Evolutionary conservation across 2,113 vertebrate genomes (phyloP).

Genomic region (Saimiri boliviensis): DNA sequence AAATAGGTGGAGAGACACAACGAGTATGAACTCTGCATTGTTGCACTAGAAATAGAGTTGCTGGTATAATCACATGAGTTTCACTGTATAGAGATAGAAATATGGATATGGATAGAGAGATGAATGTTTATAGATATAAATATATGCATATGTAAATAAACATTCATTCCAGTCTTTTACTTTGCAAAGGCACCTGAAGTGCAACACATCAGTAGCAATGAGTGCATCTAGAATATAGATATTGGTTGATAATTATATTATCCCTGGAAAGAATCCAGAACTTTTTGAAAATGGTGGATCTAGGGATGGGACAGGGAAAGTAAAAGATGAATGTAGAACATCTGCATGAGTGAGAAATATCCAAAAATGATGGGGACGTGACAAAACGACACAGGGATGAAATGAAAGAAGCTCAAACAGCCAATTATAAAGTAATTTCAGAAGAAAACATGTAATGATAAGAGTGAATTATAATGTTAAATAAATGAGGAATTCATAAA

Average conservation of each 20-base stretch:
- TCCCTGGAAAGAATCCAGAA: not conserved
- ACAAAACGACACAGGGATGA: not conserved
- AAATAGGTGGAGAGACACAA: not conserved
- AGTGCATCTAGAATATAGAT: not conserved
- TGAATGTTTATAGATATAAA: not conserved
- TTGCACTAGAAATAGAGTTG: not conserved
- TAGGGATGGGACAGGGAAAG: not conserved
- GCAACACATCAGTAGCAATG: not conserved
- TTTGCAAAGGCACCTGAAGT: not conserved
- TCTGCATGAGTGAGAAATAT: not conserved
- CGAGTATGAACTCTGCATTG: not conserved
- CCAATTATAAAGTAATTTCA: not conserved
- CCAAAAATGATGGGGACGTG: not conserved
- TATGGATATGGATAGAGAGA: not conserved
- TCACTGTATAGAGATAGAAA: not conserved
- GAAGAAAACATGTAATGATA: not conserved
- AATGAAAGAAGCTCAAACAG: not conserved
- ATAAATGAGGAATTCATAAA: not conserved
- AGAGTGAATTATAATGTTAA: not conserved
- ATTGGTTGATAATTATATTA: not conserved
- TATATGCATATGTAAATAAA: not conserved
- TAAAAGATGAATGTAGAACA: not conserved
- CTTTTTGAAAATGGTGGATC: not conserved
- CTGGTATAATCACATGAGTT: not conserved
- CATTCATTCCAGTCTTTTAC: not conserved